Evolutionary conservation across 23 tunicate genomes (phyloP).

Genomic region (Halocynthia aurantium): DNA sequence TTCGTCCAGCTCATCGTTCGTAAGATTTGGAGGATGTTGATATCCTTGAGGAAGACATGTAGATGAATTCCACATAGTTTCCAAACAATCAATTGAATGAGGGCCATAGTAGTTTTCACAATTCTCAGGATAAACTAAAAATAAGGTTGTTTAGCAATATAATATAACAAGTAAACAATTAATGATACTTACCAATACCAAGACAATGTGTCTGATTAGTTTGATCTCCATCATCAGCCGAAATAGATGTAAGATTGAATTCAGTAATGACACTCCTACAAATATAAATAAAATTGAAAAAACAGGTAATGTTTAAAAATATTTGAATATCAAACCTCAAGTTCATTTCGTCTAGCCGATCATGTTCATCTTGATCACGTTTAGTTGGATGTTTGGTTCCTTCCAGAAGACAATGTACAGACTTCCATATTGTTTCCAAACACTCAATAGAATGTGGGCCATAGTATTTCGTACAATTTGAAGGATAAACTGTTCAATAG

Average conservation of each 20-base stretch:
- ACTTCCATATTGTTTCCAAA: constrained; percentile 10
- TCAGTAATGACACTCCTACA: constrained; percentile 3
- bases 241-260: not conserved
- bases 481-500: constrained; percentile 5
- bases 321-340: not conserved
- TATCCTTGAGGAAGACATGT: not conserved
- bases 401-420: constrained; percentile 6
- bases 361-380: not conserved
- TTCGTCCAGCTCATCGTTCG: not conserved
- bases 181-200: constrained; percentile 22
- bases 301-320: not conserved
- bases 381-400: constrained; percentile 18
- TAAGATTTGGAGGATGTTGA: not conserved
- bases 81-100: not conserved
- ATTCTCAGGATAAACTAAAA: constrained; percentile 3
- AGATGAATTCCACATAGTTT: constrained; percentile 4
- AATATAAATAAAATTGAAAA: not conserved
- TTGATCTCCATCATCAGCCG: constrained; percentile 21
- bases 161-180: not conserved
- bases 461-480: constrained; percentile 1
- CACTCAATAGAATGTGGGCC: constrained; percentile 15
- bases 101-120: constrained; percentile 8
- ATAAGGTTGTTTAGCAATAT: not conserved
- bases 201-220: constrained; percentile 19
- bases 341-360: not conserved